A percentile compares a stretch with the other conserved stretches of the same genome.
phyloP scores from a whole-genome alignment of 2,113 vertebrate genomes.

The Aegotheles bennettii region DNA sequence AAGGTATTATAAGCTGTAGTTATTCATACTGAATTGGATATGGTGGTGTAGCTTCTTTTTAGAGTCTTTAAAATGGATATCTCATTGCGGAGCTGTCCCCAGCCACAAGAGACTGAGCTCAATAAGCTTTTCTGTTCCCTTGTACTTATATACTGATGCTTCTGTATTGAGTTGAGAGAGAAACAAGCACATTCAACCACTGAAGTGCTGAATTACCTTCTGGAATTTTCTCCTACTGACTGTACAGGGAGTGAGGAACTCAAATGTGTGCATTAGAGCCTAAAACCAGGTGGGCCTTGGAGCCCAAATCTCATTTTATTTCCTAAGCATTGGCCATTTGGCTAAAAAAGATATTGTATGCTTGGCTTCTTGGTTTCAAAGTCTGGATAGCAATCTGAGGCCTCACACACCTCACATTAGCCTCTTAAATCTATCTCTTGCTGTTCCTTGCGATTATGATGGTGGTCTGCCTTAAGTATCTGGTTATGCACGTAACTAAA shows the following conservation, averaged over 20 bases:
- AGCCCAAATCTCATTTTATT: background rate
- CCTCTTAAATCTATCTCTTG: background rate
- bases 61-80: background rate
- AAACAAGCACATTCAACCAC: background rate
- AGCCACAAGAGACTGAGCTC: background rate
- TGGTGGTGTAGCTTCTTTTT: background rate
- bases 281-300: background rate
- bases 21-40: background rate
- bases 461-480: accelerated
- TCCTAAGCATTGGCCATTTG: background rate
- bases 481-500: background rate
- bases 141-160: background rate
- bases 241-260: background rate
- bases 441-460: accelerated
- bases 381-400: background rate
- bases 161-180: background rate
- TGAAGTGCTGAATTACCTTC: background rate
- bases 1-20: background rate
- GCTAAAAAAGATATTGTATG: background rate
- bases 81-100: background rate
- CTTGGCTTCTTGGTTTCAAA: background rate
- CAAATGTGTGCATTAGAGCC: background rate
- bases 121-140: background rate
- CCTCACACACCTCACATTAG: accelerated
- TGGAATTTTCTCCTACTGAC: background rate